Evolutionary conservation across 2,113 vertebrate genomes (phyloP).

Genomic region (Neolamprologus brichardi): DNA sequence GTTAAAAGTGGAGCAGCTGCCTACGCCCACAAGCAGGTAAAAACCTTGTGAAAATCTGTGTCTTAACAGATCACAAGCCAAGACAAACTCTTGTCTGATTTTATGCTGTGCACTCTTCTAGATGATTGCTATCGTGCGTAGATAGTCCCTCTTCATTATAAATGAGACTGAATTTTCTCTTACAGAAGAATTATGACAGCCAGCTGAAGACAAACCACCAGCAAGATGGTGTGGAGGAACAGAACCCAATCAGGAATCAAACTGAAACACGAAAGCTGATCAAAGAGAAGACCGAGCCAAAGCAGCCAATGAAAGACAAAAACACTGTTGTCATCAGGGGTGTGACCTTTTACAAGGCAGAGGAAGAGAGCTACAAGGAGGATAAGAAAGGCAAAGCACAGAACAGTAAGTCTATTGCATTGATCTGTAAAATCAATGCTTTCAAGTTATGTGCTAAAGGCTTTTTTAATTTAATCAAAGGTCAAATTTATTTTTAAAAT

Average conservation of each 20-base stretch:
- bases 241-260: slow-evolving; percentile 1
- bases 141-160: background rate
- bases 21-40: slow-evolving; percentile 71
- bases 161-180: background rate
- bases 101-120: background rate
- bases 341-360: slow-evolving; percentile 86
- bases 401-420: background rate
- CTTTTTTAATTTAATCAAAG: background rate
- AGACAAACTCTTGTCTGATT: background rate
- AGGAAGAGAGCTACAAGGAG: slow-evolving; percentile 49
- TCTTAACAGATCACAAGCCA: background rate
- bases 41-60: background rate
- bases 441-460: background rate
- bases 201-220: slow-evolving; percentile 47
- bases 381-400: slow-evolving; percentile 41
- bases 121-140: background rate
- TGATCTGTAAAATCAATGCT: background rate
- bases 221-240: slow-evolving; percentile 16
- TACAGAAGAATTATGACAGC: slow-evolving; percentile 72
- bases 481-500: background rate
- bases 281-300: background rate
- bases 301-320: slow-evolving; percentile 42
- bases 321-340: slow-evolving; percentile 75
- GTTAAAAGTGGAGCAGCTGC: slow-evolving; percentile 75
- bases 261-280: background rate